A percentile compares a stretch with the other conserved stretches of the same genome.
phyloP scores from a whole-genome alignment of 2,888 invertebrate genomes.

The Chydorus sphaericus region DNA sequence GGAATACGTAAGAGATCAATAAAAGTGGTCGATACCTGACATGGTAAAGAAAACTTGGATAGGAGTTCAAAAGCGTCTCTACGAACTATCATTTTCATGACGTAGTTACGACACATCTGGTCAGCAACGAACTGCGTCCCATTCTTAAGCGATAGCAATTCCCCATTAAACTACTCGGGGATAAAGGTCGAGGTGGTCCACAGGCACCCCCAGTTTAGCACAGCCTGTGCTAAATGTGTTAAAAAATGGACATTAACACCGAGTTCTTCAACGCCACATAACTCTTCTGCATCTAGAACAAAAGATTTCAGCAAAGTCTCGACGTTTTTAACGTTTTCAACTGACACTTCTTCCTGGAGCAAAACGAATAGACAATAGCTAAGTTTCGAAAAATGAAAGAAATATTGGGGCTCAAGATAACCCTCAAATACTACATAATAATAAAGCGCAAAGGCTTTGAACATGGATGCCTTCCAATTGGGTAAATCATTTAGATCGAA shows the following conservation, averaged over 20 bases:
- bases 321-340: background rate
- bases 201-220: background rate
- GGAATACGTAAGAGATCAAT: too few species aligned
- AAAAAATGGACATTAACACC: background rate
- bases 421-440: background rate
- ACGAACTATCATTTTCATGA: background rate
- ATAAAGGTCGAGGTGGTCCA: slow-evolving; percentile 8
- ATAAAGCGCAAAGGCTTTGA: background rate
- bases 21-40: too few species aligned
- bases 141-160: background rate
- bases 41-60: too few species aligned
- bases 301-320: background rate
- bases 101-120: background rate
- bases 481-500: background rate
- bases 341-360: background rate
- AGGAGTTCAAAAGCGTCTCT: background rate
- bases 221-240: background rate
- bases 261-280: background rate
- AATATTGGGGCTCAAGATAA: background rate
- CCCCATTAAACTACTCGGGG: slow-evolving; percentile 1
- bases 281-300: background rate
- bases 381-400: background rate
- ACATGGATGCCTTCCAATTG: background rate
- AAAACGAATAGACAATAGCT: background rate
- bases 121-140: background rate